Conservation (phyloP, 2,888 invertebrate species). For the Xestia xanthographa region DNA sequence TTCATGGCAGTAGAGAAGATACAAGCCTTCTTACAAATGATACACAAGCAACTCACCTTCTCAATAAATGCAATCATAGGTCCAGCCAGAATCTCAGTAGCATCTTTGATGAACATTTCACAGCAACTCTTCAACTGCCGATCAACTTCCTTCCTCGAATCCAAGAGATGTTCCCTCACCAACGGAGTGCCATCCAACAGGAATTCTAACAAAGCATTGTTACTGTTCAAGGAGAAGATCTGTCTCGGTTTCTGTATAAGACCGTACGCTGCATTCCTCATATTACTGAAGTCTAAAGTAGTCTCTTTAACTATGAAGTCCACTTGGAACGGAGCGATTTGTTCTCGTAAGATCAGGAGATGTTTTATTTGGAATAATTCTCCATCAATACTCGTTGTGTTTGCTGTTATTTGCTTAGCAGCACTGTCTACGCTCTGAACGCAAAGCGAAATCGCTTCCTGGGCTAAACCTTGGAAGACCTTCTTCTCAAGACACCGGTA, state of each 20-base stretch:
- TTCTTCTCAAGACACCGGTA: slow-evolving; percentile 97
- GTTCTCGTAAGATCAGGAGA: slow-evolving; percentile 98
- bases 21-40: background rate
- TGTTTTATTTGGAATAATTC: slow-evolving; percentile 99
- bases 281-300: slow-evolving; percentile 97
- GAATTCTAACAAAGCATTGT: slow-evolving; percentile 98
- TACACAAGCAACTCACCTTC: slow-evolving; percentile 88
- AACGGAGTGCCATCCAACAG: slow-evolving; percentile 97
- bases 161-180: slow-evolving; percentile 97
- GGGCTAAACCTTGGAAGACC: slow-evolving; percentile 99
- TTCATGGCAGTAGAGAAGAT: background rate
- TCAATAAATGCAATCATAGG: slow-evolving; percentile 94
- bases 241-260: slow-evolving; percentile 94
- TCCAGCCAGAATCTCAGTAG: slow-evolving; percentile 94
- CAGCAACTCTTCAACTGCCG: slow-evolving; percentile 97
- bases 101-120: slow-evolving; percentile 96
- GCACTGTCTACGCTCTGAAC: slow-evolving; percentile 97
- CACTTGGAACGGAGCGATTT: slow-evolving; percentile 99
- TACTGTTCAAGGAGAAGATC: slow-evolving; percentile 96
- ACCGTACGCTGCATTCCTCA: slow-evolving; percentile 96
- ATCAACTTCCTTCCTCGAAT: slow-evolving; percentile 99
- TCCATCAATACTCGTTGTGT: slow-evolving; percentile 96
- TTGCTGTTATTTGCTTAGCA: slow-evolving; percentile 93
- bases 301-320: slow-evolving; percentile 98
- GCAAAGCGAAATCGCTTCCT: slow-evolving; percentile 98